These are phyloP conservation scores for Pheosia tremula DNA, from an alignment of 2,888 invertebrate species.

Conservation along the genomic window DNA sequence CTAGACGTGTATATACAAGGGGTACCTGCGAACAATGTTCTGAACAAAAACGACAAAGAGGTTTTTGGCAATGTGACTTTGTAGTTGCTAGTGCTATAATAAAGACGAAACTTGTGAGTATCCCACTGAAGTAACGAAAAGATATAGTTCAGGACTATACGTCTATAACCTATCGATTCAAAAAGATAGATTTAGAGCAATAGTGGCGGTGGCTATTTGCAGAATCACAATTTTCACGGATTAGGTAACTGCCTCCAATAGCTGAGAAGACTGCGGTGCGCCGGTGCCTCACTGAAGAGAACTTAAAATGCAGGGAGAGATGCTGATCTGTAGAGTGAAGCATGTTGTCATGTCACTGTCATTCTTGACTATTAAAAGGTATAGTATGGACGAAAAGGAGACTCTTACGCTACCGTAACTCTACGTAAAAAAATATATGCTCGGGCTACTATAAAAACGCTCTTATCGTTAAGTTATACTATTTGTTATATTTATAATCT, in stretches of 20 bases:
- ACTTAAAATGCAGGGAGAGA: too few relatives aligned
- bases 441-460: too few relatives aligned
- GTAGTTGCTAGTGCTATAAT: neutral
- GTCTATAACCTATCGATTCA: neutral
- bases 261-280: neutral
- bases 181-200: neutral
- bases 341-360: too few relatives aligned
- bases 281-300: too few relatives aligned
- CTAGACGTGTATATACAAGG: neutral
- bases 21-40: conserved; percentile 2
- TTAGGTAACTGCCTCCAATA: neutral
- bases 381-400: too few relatives aligned
- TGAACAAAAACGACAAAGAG: neutral
- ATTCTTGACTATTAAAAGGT: too few relatives aligned
- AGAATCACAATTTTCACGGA: neutral
- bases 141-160: neutral
- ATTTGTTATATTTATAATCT: too few relatives aligned
- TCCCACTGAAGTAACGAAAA: neutral
- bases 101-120: neutral
- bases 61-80: neutral
- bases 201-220: neutral
- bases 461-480: too few relatives aligned
- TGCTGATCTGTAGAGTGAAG: too few relatives aligned
- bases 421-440: too few relatives aligned
- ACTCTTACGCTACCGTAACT: too few relatives aligned